Evolutionary conservation across 2,113 vertebrate genomes (phyloP).

Genomic region (Phrynosoma platyrhinos): DNA sequence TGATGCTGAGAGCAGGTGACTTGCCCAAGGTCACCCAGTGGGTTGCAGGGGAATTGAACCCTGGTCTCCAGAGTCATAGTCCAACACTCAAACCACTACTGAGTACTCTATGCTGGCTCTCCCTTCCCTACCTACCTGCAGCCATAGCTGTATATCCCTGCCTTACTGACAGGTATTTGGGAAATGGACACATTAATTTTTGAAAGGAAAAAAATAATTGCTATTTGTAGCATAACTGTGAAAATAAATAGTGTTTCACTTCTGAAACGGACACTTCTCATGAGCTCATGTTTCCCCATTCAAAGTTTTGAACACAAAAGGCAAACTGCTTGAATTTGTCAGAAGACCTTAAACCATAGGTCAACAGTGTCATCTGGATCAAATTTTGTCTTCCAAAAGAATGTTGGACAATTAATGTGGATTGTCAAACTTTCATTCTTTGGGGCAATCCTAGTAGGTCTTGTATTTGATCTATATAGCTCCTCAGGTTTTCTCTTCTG

Average conservation of each 20-base stretch:
- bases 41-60: no score
- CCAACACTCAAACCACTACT: no score
- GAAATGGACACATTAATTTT: neutral
- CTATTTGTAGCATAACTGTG: conserved; percentile 20
- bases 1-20: no score
- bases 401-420: conserved; percentile 9
- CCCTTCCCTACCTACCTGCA: no score
- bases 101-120: no score
- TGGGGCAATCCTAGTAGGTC: conserved; percentile 44
- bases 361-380: conserved; percentile 24
- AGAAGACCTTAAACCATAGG: conserved; percentile 15
- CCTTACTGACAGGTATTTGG: no score
- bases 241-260: conserved; percentile 13
- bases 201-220: no score
- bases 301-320: neutral
- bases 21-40: no score
- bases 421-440: conserved; percentile 43
- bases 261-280: conserved; percentile 17
- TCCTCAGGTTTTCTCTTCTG: conserved; percentile 48
- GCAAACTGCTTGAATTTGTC: neutral
- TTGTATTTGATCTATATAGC: conserved; percentile 21
- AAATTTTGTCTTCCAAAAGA: conserved; percentile 19
- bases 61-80: no score
- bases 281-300: conserved; percentile 11
- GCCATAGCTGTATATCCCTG: no score